Evolutionary conservation across 2,888 invertebrate genomes (phyloP), one percentile per base, ranked within the genome.

Genomic region (Caenorhabditis virilis): DNA sequence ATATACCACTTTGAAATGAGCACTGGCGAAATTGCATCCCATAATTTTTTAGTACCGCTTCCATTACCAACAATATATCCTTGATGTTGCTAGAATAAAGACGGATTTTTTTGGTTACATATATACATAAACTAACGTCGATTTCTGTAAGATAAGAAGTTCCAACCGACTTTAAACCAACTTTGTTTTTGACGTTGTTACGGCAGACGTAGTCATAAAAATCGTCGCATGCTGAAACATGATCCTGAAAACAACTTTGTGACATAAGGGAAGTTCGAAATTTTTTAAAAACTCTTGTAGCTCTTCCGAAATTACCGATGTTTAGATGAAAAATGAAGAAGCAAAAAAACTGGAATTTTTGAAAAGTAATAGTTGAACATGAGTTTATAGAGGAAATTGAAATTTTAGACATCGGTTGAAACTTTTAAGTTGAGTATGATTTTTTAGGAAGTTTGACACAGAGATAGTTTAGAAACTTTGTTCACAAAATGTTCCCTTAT

Each of bases 11-110:
- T 27, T 1, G 63, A 63, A 16, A 57, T 30, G 2, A 45, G 3
- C 27, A 47, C 53, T 2, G 38, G 26, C 26, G 57, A 39, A 4
- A 49, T 20, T 1, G 36, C 45, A 20, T 63, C 56, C 48, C 52
- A 63, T 1, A 63, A 30, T 30, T 30, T 36, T 15, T 36, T 36
- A 11, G 36, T 36, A 13, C 5, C 11, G n/a, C 36, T n/a, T n/a
- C 9, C 25, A 13, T 18, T 18, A 7, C 7, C 7, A 16, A 56
- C 42, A 3, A 57, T 42, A 16, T 63, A 63, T 13, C 50, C 63
- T 50, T 63, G 63, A 48, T 57, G 48, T 46, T 63, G 63, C 53
- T 63, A 45, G 7, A 42, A 18, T 23, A 4, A 22, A 11, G n/a
- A 22, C 23, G 42, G 16, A 9, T 30, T 9, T 30, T 30, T 30